These are phyloP conservation scores for Invenusta paracnida DNA, from an alignment of 2,888 invertebrate genomes.

Conservation along the genomic window DNA sequence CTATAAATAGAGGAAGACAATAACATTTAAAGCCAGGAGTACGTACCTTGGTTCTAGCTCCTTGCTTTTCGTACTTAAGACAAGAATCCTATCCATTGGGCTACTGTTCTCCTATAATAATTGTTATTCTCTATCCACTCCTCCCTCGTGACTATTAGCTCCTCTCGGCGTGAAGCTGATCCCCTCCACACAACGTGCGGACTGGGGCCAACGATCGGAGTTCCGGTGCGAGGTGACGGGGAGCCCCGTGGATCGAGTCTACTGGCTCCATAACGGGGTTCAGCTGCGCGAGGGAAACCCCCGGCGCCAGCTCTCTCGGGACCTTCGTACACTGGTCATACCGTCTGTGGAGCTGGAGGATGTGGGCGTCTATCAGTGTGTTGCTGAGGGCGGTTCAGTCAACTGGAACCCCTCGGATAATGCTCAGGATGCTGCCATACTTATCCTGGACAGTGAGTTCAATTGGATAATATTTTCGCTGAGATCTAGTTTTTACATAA, in stretches of 20 bases:
- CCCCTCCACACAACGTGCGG: neutral
- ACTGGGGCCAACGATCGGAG: neutral
- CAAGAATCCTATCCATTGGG: no score
- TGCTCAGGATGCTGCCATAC: neutral
- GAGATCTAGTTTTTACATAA: no score
- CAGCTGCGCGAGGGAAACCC: neutral
- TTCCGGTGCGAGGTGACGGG: neutral
- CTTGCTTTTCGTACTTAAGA: no score
- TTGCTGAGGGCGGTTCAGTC: neutral
- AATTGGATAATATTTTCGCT: no score
- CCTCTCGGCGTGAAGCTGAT: neutral
- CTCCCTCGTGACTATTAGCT: neutral
- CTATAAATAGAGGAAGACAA: no score
- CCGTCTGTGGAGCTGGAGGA: neutral
- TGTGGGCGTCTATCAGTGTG: neutral
- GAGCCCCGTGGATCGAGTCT: neutral
- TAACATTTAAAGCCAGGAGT: no score
- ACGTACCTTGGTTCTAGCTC: no score
- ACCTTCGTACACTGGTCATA: neutral
- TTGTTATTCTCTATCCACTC: no score
- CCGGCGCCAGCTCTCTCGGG: neutral
- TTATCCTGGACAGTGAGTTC: neutral
- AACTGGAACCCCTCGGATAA: neutral
- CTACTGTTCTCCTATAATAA: no score
- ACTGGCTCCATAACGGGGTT: neutral